phyloP scores from a whole-genome alignment of 1,140 invertebrate genomes.

The Lordiphosa clarofinis region DNA sequence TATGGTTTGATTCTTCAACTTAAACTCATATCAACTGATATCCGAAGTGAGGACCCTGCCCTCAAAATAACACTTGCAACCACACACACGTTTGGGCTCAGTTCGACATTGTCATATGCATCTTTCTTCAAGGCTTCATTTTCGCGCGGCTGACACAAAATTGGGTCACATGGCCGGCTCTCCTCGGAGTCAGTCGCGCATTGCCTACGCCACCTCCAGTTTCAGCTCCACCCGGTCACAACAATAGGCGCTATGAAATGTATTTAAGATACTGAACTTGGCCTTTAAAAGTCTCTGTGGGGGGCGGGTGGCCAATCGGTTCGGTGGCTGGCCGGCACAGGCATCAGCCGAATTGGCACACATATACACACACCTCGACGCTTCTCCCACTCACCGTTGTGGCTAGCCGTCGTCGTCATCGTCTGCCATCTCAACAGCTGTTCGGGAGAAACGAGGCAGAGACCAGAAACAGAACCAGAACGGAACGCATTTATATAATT shows the following conservation, averaged over 20 bases:
- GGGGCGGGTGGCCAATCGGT: background rate
- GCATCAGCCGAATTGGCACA: constrained; percentile 15
- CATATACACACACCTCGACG: constrained; percentile 17
- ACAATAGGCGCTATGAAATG: constrained; percentile 64
- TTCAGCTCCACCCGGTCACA: constrained; percentile 22
- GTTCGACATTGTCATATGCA: too few relatives aligned
- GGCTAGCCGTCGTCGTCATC: background rate
- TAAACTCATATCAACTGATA: too few relatives aligned
- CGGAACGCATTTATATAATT: constrained; percentile 13
- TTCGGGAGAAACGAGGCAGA: constrained; percentile 22
- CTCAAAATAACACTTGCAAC: too few relatives aligned
- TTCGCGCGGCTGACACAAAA: constrained; percentile 43
- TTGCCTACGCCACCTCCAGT: background rate
- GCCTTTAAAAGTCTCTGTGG: constrained; percentile 55
- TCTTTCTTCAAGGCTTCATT: constrained; percentile 30
- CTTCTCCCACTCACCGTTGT: constrained; percentile 7
- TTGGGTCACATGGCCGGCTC: constrained; percentile 52
- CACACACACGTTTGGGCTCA: too few relatives aligned
- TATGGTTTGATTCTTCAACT: too few relatives aligned
- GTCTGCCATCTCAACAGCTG: constrained; percentile 26
- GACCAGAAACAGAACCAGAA: constrained; percentile 18
- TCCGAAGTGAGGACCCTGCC: too few relatives aligned
- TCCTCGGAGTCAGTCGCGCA: constrained; percentile 34
- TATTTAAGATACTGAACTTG: constrained; percentile 76
- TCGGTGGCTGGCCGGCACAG: constrained; percentile 8